Base-by-base conservation (phyloP, 2,888 invertebrate genomes). In the Ennomos fuscantarius region DNA sequence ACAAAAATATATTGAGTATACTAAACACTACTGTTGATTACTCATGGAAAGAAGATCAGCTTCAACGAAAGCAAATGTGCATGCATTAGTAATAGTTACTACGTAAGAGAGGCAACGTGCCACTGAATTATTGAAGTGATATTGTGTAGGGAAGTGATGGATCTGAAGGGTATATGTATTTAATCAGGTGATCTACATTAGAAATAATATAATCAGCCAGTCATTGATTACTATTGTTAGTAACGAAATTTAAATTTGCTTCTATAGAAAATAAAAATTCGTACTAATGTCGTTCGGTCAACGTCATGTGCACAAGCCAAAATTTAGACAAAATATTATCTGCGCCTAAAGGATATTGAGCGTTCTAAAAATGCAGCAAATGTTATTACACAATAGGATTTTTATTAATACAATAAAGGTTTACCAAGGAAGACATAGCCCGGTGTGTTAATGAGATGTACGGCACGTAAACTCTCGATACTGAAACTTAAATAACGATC, bases 341-440 rank as follows among this genome's bases (percentile, higher is more conserved):
- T 10, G 8, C 13, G 34, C 40, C 13, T 41, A 49, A 6, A 31
- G 32, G 40, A 9, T 11, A 24, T 3, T 6, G 24, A 24, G 24
- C 24, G 24, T 24, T 6, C 1, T 24, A 24, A 24, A 15, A 24
- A 24, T 6, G 24, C 24, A 2, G n/a, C 24, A 9, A 15, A 41
- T 46, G 41, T 53, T 46, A 40, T 46, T 35, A 13, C n/a, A n/a
- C n/a, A n/a, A n/a, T n/a, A n/a, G n/a, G n/a, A n/a, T n/a, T n/a
- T n/a, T n/a, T n/a, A n/a, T n/a, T n/a, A n/a, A n/a, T n/a, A 8
- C 12, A 43, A 39, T 31, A 43, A 13, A 36, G 13, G 10, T 47
- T 47, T 46, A 46, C 46, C 46, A 52, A 52, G 45, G 44, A 46
- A 46, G 32, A 9, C 31, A 53, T 47, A 42, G 41, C 35, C 47